Evolutionary conservation across 2,113 vertebrate species (phyloP).

Genomic region (Galemys pyrenaicus): DNA sequence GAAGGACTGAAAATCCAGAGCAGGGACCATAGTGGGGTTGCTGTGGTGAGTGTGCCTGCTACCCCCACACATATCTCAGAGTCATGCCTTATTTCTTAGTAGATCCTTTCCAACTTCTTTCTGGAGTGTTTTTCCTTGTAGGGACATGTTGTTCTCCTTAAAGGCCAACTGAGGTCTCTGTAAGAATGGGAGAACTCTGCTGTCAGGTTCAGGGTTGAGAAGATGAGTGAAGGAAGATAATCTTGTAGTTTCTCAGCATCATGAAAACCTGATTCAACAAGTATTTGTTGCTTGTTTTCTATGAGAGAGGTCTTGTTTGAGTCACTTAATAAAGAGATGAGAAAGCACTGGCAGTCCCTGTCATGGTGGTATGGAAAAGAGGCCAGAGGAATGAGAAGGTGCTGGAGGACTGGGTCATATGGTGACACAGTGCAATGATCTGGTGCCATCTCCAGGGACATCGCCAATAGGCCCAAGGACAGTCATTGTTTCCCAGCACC

Average conservation of each 20-base stretch:
- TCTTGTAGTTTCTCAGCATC: background rate
- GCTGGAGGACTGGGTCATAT: accelerated
- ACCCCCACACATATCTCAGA: background rate
- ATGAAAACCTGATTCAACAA: background rate
- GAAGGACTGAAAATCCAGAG: background rate
- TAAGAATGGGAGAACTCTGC: background rate
- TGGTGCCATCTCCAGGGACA: background rate
- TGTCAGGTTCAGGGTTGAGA: background rate
- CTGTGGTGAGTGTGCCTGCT: background rate
- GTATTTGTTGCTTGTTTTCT: background rate
- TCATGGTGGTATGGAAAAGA: background rate
- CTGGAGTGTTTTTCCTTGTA: background rate
- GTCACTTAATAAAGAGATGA: background rate
- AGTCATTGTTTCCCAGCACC: background rate
- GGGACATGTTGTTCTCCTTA: background rate
- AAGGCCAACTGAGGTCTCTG: background rate
- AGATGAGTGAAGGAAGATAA: background rate
- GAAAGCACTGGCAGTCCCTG: background rate
- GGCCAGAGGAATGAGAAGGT: background rate
- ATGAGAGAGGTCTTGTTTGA: background rate
- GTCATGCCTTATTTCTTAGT: background rate
- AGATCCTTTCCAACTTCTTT: background rate
- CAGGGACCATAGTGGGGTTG: background rate
- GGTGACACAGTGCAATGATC: no score
- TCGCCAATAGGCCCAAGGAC: background rate